Conservation (phyloP, 1,140 invertebrate genomes). For the Diachasmimorpha longicaudata region DNA sequence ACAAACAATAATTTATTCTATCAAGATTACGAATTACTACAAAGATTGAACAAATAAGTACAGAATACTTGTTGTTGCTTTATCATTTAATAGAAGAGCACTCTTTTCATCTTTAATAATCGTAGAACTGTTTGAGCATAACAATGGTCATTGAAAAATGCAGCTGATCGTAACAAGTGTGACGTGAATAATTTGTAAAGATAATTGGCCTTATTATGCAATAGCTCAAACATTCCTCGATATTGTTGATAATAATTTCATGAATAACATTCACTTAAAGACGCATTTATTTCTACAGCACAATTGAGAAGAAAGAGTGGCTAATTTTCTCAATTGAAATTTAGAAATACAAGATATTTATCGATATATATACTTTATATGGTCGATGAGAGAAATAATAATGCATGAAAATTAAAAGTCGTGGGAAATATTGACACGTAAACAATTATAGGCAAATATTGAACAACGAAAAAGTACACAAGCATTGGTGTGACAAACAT, state of each 20-base stretch:
- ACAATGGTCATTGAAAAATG: background rate
- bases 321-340: background rate
- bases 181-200: background rate
- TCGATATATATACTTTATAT: background rate
- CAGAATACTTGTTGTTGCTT: constrained; percentile 40
- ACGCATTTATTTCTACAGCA: background rate
- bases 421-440: background rate
- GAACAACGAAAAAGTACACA: constrained; percentile 3
- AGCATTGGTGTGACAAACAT: constrained; percentile 3
- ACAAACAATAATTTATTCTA: constrained; percentile 65
- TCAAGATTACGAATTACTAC: constrained; percentile 56
- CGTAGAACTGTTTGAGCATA: background rate
- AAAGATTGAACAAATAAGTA: constrained; percentile 58
- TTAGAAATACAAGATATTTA: background rate
- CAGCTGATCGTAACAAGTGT: background rate
- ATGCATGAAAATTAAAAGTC: background rate
- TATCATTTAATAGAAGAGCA: constrained; percentile 17
- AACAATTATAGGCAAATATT: background rate
- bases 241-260: background rate
- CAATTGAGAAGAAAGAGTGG: background rate
- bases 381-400: background rate
- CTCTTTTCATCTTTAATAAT: background rate
- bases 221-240: background rate
- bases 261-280: background rate
- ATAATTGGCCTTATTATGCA: background rate